phyloP scores from a whole-genome alignment of 2,113 vertebrate species.

The Leucosticte australis region DNA sequence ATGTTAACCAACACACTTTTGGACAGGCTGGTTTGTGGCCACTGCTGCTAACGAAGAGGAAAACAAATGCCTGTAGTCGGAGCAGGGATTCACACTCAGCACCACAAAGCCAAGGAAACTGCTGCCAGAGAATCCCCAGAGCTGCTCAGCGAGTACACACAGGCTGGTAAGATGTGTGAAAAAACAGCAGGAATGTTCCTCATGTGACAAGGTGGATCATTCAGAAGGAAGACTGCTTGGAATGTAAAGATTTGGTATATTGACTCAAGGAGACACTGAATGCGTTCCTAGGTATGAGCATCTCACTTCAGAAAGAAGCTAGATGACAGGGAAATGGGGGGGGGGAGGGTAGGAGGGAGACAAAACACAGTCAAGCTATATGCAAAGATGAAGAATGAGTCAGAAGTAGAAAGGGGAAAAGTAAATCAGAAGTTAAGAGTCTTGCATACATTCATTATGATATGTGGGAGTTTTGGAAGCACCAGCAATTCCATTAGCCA shows the following conservation, averaged over 20 bases:
- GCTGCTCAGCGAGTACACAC: fast-evolving
- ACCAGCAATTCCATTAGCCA: not conserved
- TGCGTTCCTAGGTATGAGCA: not conserved
- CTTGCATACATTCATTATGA: not conserved
- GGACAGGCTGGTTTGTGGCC: conserved; percentile 22
- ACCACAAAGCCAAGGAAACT: not conserved
- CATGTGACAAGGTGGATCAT: not conserved
- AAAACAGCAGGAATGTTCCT: not conserved
- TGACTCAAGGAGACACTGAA: not conserved
- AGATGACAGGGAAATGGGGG: not conserved
- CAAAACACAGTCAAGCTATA: not conserved
- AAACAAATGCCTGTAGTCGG: not conserved
- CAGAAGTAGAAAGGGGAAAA: not conserved
- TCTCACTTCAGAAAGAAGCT: not conserved
- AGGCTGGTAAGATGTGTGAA: not conserved
- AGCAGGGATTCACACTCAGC: not conserved
- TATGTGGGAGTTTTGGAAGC: not conserved
- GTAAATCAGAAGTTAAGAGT: not conserved
- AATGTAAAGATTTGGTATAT: not conserved
- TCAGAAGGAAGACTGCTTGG: not conserved
- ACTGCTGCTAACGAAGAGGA: not conserved
- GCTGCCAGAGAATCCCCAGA: not conserved
- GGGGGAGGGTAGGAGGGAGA: not conserved
- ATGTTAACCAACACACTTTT: not conserved
- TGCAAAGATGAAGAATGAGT: not conserved